Percentiles rank a stretch among this genome's conserved stretches.
These are phyloP conservation scores for Clamator glandarius DNA, from an alignment of 2,797 vertebrate species.

Conservation along the genomic window DNA sequence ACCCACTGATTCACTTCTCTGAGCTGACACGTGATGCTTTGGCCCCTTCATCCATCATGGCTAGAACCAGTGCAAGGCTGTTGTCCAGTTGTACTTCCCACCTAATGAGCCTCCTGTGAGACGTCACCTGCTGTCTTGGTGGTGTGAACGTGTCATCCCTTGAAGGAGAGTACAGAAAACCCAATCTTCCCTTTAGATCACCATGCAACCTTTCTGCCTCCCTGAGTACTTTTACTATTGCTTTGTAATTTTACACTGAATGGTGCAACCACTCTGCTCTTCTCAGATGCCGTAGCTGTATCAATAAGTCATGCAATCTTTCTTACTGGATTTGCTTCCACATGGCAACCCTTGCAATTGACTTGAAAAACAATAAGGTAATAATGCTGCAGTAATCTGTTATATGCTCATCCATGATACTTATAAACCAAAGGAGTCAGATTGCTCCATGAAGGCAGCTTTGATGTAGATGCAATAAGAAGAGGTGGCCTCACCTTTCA, in stretches of 20 bases:
- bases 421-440: neutral
- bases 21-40: neutral
- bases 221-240: neutral
- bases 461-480: neutral
- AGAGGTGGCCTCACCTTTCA: neutral
- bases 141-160: neutral
- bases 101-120: neutral
- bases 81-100: neutral
- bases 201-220: neutral
- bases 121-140: neutral
- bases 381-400: neutral
- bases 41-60: neutral
- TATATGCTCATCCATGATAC: neutral
- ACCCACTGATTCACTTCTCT: rapidly evolving
- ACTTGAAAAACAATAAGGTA: neutral
- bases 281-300: neutral
- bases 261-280: neutral
- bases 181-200: neutral
- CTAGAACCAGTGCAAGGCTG: neutral
- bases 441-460: neutral
- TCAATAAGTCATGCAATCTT: neutral
- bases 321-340: neutral
- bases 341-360: neutral
- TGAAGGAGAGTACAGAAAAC: neutral
- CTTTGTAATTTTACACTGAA: neutral